Evolutionary conservation across 2,113 vertebrate genomes (phyloP).

Genomic region (Montifringilla adamsi): DNA sequence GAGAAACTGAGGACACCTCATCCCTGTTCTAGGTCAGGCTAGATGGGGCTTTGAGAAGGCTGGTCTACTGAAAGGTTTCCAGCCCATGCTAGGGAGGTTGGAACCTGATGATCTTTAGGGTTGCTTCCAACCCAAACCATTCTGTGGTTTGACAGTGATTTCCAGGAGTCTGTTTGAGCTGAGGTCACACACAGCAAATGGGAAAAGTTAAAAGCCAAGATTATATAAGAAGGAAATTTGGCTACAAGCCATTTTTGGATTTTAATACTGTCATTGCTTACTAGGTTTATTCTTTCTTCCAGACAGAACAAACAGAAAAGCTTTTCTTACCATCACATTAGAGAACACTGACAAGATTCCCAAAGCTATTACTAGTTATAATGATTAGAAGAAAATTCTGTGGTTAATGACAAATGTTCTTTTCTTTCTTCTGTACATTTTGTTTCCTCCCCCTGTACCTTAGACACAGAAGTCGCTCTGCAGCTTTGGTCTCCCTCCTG

Average conservation of each 20-base stretch:
- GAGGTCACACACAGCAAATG: background rate
- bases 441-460: background rate
- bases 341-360: background rate
- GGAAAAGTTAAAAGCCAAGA: background rate
- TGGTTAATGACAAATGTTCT: background rate
- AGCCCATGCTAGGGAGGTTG: accelerated
- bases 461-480: background rate
- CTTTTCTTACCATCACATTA: background rate
- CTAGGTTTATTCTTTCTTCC: background rate
- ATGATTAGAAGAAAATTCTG: background rate
- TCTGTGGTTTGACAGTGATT: background rate
- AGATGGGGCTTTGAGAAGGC: background rate
- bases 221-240: background rate
- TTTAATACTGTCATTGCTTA: background rate
- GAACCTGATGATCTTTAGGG: background rate
- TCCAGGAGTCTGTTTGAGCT: background rate
- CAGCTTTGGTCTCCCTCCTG: background rate
- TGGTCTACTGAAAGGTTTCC: background rate
- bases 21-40: background rate
- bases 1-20: background rate
- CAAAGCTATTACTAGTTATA: background rate
- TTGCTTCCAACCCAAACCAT: background rate
- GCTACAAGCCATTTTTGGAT: background rate
- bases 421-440: background rate
- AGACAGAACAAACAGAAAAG: background rate